Evolutionary conservation across 2,113 vertebrate genomes (phyloP).

Genomic region (Macquaria ambigua): DNA sequence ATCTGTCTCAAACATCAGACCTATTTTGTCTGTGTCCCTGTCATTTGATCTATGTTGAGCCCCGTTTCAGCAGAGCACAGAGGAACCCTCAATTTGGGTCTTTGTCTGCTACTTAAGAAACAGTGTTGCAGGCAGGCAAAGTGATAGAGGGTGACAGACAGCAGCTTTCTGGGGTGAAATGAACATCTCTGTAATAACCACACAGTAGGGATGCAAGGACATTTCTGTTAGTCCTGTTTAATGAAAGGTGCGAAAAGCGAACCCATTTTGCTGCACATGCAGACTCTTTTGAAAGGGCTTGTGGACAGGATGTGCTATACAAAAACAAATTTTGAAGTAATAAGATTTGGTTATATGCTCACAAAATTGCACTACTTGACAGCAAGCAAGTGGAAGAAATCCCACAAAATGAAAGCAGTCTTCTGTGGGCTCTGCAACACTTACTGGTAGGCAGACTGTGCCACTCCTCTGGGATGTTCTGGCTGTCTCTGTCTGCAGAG

Average conservation of each 20-base stretch:
- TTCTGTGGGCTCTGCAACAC: slow-evolving; percentile 7
- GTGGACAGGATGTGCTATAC: background rate
- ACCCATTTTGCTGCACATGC: background rate
- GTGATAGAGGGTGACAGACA: slow-evolving; percentile 35
- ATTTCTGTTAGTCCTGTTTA: slow-evolving; percentile 12
- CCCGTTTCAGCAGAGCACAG: slow-evolving; percentile 12
- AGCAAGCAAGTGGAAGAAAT: slow-evolving; percentile 14
- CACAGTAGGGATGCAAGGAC: background rate
- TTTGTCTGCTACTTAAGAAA: slow-evolving; percentile 40
- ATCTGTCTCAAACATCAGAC: slow-evolving; percentile 1
- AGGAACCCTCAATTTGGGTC: background rate
- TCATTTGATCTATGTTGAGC: background rate
- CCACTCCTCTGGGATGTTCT: slow-evolving; percentile 44
- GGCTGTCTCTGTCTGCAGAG: slow-evolving; percentile 47
- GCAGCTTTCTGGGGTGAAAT: slow-evolving; percentile 3
- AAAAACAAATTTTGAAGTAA: background rate
- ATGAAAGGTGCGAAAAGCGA: slow-evolving; percentile 8
- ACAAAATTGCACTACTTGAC: slow-evolving; percentile 25
- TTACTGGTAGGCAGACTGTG: slow-evolving; percentile 35
- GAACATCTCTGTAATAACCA: slow-evolving; percentile 21
- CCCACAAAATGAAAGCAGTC: slow-evolving; percentile 43
- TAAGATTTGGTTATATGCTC: slow-evolving; percentile 8
- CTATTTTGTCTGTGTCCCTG: background rate
- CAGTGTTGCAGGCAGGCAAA: slow-evolving; percentile 1
- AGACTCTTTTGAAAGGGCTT: background rate